Conservation (phyloP, 2,888 invertebrate genomes). For the Resseliella maxima region DNA sequence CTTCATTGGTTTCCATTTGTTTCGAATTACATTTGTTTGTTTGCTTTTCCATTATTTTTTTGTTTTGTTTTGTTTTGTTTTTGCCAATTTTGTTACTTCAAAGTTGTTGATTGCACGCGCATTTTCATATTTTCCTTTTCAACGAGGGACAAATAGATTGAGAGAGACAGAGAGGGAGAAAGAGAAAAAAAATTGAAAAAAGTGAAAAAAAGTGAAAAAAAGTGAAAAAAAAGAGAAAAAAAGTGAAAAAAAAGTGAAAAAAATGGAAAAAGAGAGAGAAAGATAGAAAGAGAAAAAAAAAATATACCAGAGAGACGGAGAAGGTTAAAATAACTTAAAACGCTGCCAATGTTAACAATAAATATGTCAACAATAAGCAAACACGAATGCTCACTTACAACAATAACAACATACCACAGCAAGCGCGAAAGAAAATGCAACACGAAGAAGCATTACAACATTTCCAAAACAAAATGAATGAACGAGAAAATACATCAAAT, state of each 20-base stretch:
- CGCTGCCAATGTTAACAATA: conserved; percentile 17
- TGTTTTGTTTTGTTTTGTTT: not conserved
- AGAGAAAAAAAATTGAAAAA: too few species aligned
- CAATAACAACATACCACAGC: not conserved
- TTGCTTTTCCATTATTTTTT: not conserved
- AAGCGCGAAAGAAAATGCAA: not conserved
- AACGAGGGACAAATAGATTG: not conserved
- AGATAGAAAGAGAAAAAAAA: too few species aligned
- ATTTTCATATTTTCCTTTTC: conserved; percentile 41
- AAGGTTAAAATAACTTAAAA: conserved; percentile 53
- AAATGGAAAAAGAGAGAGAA: too few species aligned
- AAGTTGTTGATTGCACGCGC: conserved; percentile 25
- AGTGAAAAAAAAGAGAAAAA: too few species aligned
- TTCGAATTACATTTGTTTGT: not conserved
- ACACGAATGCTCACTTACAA: conserved; percentile 40
- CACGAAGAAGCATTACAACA: not conserved
- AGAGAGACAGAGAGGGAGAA: too few species aligned
- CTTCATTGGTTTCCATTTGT: not conserved
- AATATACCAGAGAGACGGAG: too few species aligned
- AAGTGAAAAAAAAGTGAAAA: too few species aligned
- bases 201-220: too few species aligned
- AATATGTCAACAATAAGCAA: conserved; percentile 46
- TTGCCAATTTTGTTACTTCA: not conserved
- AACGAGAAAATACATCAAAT: conserved; percentile 47
- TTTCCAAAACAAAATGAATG: conserved; percentile 23